Evolutionary conservation across 2,797 vertebrate genomes (phyloP).

Genomic region (Hyperoplus immaculatus): DNA sequence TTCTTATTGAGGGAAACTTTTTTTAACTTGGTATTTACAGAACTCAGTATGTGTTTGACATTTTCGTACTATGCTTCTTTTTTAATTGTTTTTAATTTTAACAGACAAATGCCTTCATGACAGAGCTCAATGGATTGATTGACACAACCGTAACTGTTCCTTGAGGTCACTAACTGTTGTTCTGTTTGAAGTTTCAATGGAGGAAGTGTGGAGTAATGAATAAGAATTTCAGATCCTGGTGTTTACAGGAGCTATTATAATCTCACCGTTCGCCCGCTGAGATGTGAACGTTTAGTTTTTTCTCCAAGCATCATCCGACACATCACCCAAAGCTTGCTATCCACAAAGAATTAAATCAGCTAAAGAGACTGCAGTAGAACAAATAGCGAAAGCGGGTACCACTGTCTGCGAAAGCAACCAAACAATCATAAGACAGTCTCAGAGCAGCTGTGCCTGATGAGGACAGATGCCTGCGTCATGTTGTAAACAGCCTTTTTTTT

Average conservation of each 20-base stretch:
- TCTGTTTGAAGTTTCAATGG: constrained; percentile 35
- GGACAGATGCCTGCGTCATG: constrained; percentile 78
- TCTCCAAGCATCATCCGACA: constrained; percentile 40
- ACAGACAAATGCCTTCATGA: not conserved
- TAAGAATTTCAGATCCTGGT: constrained; percentile 9
- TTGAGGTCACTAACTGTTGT: constrained; percentile 12
- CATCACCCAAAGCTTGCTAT: constrained; percentile 51
- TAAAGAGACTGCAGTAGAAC: constrained; percentile 64
- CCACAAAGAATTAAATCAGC: constrained; percentile 60
- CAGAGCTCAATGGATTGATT: not conserved
- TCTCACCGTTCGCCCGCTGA: constrained; percentile 58
- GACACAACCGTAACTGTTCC: constrained; percentile 24
- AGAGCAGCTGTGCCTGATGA: constrained; percentile 74
- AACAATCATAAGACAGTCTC: constrained; percentile 70
- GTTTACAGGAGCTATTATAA: constrained; percentile 31
- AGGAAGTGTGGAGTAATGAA: constrained; percentile 1
- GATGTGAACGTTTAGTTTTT: constrained; percentile 47
- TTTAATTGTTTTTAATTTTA: not conserved
- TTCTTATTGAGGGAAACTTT: too few species aligned
- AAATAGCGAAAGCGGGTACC: constrained; percentile 61
- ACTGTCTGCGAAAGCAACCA: constrained; percentile 71
- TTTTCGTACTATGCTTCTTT: constrained; percentile 24
- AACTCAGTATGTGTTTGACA: not conserved
- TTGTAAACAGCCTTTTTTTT: constrained; percentile 76
- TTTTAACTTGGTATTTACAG: too few species aligned